phyloP scores from a whole-genome alignment of 1,140 invertebrate species.

The Oscheius sp. region DNA sequence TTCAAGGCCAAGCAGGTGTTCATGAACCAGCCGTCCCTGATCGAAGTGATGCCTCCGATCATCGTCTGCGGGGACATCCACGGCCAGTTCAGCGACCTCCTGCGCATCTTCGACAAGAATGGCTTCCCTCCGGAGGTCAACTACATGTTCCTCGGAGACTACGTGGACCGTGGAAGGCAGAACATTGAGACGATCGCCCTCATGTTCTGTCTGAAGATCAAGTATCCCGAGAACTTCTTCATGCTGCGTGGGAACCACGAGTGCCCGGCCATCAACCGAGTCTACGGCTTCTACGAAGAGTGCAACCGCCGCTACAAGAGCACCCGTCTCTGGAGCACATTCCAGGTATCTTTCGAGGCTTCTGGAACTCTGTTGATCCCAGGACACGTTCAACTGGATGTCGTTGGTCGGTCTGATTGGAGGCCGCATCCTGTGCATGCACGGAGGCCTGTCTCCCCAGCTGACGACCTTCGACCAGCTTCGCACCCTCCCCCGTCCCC shows the following conservation, averaged over 20 bases:
- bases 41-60: constrained; percentile 66
- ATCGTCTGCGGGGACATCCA: constrained; percentile 61
- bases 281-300: constrained; percentile 69
- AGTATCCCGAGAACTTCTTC: constrained; percentile 69
- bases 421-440: constrained; percentile 80
- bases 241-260: constrained; percentile 67
- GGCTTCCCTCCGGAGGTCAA: constrained; percentile 52
- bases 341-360: constrained; percentile 39
- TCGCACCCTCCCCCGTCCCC: constrained; percentile 55
- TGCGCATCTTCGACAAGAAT: constrained; percentile 63
- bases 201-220: constrained; percentile 67
- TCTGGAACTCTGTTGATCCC: constrained; percentile 28
- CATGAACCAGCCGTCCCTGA: constrained; percentile 66
- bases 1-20: constrained; percentile 60
- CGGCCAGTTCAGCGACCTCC: constrained; percentile 43
- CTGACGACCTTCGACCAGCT: constrained; percentile 65
- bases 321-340: constrained; percentile 65
- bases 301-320: constrained; percentile 66
- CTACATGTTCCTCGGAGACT: constrained; percentile 51
- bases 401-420: constrained; percentile 76
- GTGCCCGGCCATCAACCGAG: constrained; percentile 68
- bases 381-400: constrained; percentile 62
- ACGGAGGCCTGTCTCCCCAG: constrained; percentile 78
- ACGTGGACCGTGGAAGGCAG: constrained; percentile 51
- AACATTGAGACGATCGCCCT: constrained; percentile 65